Evolutionary conservation across 2,113 vertebrate species (phyloP).

Genomic region (Rhea pennata): DNA sequence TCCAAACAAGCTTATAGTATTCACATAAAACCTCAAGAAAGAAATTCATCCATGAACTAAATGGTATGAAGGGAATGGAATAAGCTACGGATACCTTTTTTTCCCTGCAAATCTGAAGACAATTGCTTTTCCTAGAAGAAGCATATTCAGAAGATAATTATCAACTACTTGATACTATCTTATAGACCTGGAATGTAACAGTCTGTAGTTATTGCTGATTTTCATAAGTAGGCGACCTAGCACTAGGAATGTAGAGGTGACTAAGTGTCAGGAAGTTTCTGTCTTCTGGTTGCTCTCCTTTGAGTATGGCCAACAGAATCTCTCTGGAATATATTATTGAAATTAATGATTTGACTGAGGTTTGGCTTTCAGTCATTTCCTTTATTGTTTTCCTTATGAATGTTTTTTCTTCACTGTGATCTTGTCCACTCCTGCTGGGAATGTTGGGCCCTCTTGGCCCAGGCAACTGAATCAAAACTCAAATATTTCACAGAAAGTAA

Average conservation of each 20-base stretch:
- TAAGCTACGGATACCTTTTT: neutral
- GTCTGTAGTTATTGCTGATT: neutral
- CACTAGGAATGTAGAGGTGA: neutral
- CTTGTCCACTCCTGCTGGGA: neutral
- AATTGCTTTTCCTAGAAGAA: neutral
- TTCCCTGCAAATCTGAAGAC: neutral
- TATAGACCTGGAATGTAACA: neutral
- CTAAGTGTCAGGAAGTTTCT: neutral
- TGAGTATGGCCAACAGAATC: neutral
- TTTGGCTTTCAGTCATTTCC: neutral
- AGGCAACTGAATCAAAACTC: neutral
- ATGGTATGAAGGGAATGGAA: neutral
- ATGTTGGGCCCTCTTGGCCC: neutral
- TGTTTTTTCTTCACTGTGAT: neutral
- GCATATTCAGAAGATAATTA: neutral
- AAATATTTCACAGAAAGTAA: neutral
- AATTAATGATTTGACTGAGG: neutral
- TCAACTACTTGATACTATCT: neutral
- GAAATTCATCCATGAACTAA: neutral
- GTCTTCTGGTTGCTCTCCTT: neutral
- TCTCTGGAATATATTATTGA: neutral
- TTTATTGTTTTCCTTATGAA: neutral
- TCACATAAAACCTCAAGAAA: neutral
- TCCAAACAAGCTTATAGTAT: neutral
- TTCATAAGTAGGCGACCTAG: neutral